These are phyloP conservation scores for Papilio elwesi DNA, from an alignment of 2,888 invertebrate species.

Conservation along the genomic window DNA sequence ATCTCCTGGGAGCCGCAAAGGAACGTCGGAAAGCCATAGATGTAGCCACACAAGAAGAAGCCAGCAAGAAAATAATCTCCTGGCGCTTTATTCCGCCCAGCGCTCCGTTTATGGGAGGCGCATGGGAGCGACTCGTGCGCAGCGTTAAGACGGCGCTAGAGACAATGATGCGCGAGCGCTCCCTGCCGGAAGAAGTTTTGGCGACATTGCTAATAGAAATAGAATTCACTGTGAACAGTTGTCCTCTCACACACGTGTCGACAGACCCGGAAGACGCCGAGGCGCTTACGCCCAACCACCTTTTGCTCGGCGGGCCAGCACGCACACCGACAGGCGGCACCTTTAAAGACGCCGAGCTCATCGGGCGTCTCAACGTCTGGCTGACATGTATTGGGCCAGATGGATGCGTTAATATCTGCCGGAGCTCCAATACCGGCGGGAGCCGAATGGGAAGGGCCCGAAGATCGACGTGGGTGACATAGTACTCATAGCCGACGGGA, in stretches of 20 bases:
- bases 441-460: background rate
- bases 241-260: conserved; percentile 16
- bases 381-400: conserved; percentile 42
- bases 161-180: conserved; percentile 43
- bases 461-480: background rate
- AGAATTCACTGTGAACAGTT: conserved; percentile 40
- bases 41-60: background rate
- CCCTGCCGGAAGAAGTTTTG: conserved; percentile 41
- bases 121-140: conserved; percentile 46
- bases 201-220: conserved; percentile 19
- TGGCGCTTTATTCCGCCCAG: conserved; percentile 46
- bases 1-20: background rate
- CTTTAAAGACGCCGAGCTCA: conserved; percentile 26
- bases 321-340: background rate
- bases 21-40: background rate
- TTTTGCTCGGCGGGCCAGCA: no score
- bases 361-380: conserved; percentile 27
- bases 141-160: conserved; percentile 43
- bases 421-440: no score
- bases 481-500: background rate
- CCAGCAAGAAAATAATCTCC: background rate
- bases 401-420: conserved; percentile 38
- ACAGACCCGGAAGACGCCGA: conserved; percentile 3
- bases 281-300: no score
- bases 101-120: conserved; percentile 45